phyloP scores from a whole-genome alignment of 2,113 vertebrate species.

The Gymnocephalus cernua region DNA sequence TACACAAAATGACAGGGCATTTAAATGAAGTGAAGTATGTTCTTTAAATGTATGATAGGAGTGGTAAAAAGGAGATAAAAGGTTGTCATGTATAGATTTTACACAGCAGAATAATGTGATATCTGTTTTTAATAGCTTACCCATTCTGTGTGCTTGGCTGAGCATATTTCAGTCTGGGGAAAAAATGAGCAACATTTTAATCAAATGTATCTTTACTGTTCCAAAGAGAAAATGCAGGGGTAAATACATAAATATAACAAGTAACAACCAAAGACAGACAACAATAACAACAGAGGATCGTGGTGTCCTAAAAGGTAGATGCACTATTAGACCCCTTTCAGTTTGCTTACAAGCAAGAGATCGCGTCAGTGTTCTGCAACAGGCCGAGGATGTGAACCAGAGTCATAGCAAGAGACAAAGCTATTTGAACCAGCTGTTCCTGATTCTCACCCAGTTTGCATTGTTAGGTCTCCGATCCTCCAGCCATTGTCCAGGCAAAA shows the following conservation, averaged over 20 bases:
- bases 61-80: background rate
- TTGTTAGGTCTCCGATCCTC: constrained; percentile 30
- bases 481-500: background rate
- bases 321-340: too few species aligned
- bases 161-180: constrained; percentile 37
- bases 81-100: background rate
- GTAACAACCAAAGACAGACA: background rate
- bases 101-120: background rate
- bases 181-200: background rate
- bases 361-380: background rate
- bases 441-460: constrained; percentile 29
- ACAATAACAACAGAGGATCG: background rate
- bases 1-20: background rate
- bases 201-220: background rate
- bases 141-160: constrained; percentile 55
- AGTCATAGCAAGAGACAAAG: background rate
- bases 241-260: background rate
- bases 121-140: constrained; percentile 39
- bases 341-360: too few species aligned
- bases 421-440: background rate
- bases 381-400: too few species aligned
- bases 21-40: background rate
- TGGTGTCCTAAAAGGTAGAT: too few species aligned
- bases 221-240: background rate
- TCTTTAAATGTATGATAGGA: too few species aligned